Evolutionary conservation across 1,140 invertebrate species (phyloP).

Genomic region (Patella vulgata): DNA sequence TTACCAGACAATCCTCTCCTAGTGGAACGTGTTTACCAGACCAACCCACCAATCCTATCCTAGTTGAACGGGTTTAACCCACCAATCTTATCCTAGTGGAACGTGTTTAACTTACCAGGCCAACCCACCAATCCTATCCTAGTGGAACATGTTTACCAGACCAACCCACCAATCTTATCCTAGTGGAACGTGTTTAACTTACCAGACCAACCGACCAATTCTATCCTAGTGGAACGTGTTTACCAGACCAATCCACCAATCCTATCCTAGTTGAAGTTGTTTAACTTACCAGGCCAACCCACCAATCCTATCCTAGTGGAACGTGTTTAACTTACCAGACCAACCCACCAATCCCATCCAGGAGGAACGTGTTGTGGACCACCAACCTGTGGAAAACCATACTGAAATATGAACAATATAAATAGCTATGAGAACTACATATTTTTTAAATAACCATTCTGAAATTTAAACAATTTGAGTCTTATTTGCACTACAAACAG

Average conservation of each 20-base stretch:
- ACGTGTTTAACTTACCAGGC: conserved; percentile 51
- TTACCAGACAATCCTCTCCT: no score
- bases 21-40: conserved; percentile 45
- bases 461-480: no score
- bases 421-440: background rate
- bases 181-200: no score
- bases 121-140: no score
- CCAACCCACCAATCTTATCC: conserved; percentile 59
- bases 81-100: no score
- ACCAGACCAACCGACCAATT: conserved; percentile 33
- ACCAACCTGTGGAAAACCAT: conserved; percentile 40
- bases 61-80: background rate
- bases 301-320: no score
- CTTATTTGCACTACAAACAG: no score
- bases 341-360: conserved; percentile 76
- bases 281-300: conserved; percentile 54
- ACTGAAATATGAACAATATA: conserved; percentile 55
- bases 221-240: no score
- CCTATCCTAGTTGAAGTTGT: no score
- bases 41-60: conserved; percentile 59
- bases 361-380: conserved; percentile 76
- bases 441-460: no score
- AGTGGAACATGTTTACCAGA: conserved; percentile 45
- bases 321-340: conserved; percentile 56
- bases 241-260: background rate